Conservation (phyloP, 35 echinoderm and acorn worm species). For the Antedon bifida region DNA sequence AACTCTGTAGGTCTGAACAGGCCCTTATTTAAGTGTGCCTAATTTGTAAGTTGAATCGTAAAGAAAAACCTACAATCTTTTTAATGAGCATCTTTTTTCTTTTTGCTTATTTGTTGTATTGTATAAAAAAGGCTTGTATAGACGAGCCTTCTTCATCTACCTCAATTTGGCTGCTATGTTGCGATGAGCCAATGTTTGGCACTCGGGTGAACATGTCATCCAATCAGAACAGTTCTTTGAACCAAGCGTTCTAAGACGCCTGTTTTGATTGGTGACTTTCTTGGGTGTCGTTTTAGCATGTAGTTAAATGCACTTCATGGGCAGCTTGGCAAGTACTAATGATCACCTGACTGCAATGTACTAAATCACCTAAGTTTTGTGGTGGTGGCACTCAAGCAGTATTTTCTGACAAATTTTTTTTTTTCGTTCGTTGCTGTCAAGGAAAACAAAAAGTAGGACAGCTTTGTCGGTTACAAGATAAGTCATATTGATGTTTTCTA, state of each 20-base stretch:
- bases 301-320: background rate
- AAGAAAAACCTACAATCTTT: too few relatives aligned
- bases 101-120: too few relatives aligned
- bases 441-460: too few relatives aligned
- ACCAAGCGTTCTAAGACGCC: background rate
- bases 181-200: background rate
- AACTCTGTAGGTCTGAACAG: too few relatives aligned
- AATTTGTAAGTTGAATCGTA: too few relatives aligned
- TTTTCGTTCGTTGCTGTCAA: too few relatives aligned
- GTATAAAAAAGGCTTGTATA: background rate
- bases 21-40: too few relatives aligned
- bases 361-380: background rate
- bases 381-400: background rate
- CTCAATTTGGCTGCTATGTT: background rate
- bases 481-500: too few relatives aligned
- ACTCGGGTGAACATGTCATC: background rate
- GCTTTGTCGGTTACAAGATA: too few relatives aligned
- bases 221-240: background rate
- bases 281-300: background rate
- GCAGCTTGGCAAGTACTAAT: background rate
- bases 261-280: background rate
- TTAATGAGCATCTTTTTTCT: too few relatives aligned
- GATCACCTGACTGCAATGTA: background rate
- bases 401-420: background rate
- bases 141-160: background rate